Base-by-base conservation (phyloP, 2,888 invertebrate species). In the Ptychoptera contaminata region DNA sequence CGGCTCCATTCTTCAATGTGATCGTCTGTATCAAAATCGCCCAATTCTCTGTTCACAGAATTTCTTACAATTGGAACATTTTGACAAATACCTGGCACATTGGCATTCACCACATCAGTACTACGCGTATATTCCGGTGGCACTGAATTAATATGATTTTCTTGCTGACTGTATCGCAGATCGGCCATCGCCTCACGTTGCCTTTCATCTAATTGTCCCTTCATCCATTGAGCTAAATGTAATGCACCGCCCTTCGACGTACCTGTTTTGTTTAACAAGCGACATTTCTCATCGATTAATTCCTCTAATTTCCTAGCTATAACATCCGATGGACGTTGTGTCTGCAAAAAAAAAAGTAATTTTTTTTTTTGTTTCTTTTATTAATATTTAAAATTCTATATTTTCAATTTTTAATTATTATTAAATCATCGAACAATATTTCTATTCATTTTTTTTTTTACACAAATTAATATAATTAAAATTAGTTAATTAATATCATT, bases 201-300 rank as follows among this genome's bases (percentile, higher is more conserved):
- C 50, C 74, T 73, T 40, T 74, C 73, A 50, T 79, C 79, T 42
- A 82, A 70, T 48, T 82, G 74, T 5, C 81, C 79, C 47, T 80
- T 81, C 79, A 84, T 83, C 84, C 84, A 84, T 55, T 81, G 76
- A 50, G 82, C 82, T 51, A 84, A 66, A 54, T 83, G 83, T 41
- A 82, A 61, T 1, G 82, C 81, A 45, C 79, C 81, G 12, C 80
- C 80, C 59, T 76, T 77, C 54, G 77, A 76, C 35, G 73, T 69
- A 41, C 74, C 73, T 42, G 68, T 69, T 59, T 76, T 76, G 50
- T 73, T 74, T 48, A 77, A 62, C 48, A 73, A 72, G 51, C 74
- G 73, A 58, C 76, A 77, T 55, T 76, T 74, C 58, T 74, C 73
- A 56, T 76, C 76, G 51, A 76, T 76, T 49, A 75, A 59, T 56